phyloP scores from a whole-genome alignment of 2,888 invertebrate genomes.

The Eustalomyia histrio region DNA sequence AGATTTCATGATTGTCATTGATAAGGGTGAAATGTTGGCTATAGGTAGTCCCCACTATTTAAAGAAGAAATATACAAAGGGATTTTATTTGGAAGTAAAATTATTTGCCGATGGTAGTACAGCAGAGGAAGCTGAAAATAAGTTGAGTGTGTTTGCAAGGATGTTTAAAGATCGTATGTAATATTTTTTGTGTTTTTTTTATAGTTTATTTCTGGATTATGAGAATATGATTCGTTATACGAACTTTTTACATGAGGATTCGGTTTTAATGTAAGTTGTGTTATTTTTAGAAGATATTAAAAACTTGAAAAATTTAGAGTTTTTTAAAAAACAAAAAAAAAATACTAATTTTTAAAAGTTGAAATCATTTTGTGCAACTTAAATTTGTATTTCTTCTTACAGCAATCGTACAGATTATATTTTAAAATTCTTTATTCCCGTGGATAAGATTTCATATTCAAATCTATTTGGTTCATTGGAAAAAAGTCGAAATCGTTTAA shows the following conservation, averaged over 20 bases:
- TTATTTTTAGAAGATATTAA: constrained; percentile 2
- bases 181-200: constrained; percentile 4
- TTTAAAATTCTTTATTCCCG: constrained; percentile 84
- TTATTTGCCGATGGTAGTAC: constrained; percentile 70
- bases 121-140: constrained; percentile 68
- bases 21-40: constrained; percentile 86
- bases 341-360: too few relatives aligned
- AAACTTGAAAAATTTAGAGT: too few relatives aligned
- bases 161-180: neutral
- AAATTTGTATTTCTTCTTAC: constrained; percentile 52
- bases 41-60: constrained; percentile 87
- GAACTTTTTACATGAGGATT: constrained; percentile 42
- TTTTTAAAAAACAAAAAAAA: too few relatives aligned
- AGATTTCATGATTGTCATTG: constrained; percentile 88
- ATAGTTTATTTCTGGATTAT: constrained; percentile 70
- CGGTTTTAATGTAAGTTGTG: constrained; percentile 46
- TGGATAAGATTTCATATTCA: constrained; percentile 82
- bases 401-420: constrained; percentile 84
- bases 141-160: constrained; percentile 63
- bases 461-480: constrained; percentile 86
- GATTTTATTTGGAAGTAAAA: constrained; percentile 76
- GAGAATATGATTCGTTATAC: constrained; percentile 56
- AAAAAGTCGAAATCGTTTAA: constrained; percentile 81
- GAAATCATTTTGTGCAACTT: too few relatives aligned
- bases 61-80: constrained; percentile 85